Base-by-base conservation (phyloP, 2,113 vertebrate genomes). In the Callopanchax toddi region DNA sequence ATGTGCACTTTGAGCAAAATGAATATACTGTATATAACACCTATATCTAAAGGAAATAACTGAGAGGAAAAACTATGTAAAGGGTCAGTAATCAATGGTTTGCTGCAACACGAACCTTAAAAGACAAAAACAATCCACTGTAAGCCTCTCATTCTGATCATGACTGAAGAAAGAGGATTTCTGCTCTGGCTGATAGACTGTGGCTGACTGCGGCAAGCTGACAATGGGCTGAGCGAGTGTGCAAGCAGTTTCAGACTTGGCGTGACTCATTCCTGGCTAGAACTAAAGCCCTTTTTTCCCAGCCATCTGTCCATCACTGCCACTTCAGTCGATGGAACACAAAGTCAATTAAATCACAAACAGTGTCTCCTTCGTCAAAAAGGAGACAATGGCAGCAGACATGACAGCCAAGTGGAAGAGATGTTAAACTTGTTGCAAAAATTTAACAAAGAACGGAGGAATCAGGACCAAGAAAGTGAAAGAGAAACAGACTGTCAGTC, bases 291-390 rank as follows among this genome's bases (percentile, higher is more conserved):
- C 54, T 71, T 57, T 74, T 61, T 49, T 71, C 57, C 65, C 13
- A 49, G 79, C 83, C 78, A 84, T 87, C 88, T 87, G 85, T 81
- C 82, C 72, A 49, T 90, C 88, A 86, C 71, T 57, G 79, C 79
- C 80, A 74, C 78, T 72, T 86, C 69, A 62, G 52, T 80, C 56
- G 29, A 71, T 7, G 40, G 46, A 71, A 76, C 76, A 62, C 46
- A 79, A 67, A 83, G 75, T 87, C 79, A 77, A 81, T 84, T 71
- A 76, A 83, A 82, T 81, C 64, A 36, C 74, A 67, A 80, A 72
- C 44, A 58, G 54, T 50, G 13, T 40, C 80, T 67, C 65, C 53
- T 63, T 52, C 49, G 20, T 82, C 76, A 36, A 84, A 56, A 26
- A 3, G 1, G 67, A 74, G 78, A 83, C 64, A 73, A 66, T 58